These are phyloP conservation scores for Apocheima hispidaria DNA, from an alignment of 2,888 invertebrate genomes.

Conservation along the genomic window DNA sequence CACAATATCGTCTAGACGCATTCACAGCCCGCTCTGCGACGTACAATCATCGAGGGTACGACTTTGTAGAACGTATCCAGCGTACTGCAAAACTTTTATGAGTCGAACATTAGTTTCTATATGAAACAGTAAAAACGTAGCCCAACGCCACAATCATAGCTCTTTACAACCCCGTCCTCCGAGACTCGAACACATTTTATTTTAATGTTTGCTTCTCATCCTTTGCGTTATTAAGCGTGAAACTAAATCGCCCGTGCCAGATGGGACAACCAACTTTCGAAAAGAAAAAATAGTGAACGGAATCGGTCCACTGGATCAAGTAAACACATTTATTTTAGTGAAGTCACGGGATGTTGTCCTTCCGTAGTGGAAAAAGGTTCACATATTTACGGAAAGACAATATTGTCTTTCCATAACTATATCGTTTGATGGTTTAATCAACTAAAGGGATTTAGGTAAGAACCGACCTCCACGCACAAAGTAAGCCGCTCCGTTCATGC, in stretches of 20 bases:
- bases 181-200: slow-evolving; percentile 42
- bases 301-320: slow-evolving; percentile 46
- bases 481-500: slow-evolving; percentile 40
- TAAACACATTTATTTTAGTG: slow-evolving; percentile 47
- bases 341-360: slow-evolving; percentile 48
- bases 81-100: slow-evolving; percentile 40
- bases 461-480: slow-evolving; percentile 40
- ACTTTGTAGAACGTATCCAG: slow-evolving; percentile 40
- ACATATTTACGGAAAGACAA: slow-evolving; percentile 48
- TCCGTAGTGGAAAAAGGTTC: slow-evolving; percentile 47
- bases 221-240: slow-evolving; percentile 47
- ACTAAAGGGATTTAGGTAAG: slow-evolving; percentile 47
- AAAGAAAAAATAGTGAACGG: slow-evolving; percentile 44
- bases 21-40: slow-evolving; percentile 51
- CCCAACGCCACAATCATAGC: slow-evolving; percentile 41
- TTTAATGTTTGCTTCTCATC: slow-evolving; percentile 47
- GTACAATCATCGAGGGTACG: slow-evolving; percentile 45
- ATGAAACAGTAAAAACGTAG: slow-evolving; percentile 40
- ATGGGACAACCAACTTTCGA: slow-evolving; percentile 44
- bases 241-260: slow-evolving; percentile 45
- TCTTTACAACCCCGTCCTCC: slow-evolving; percentile 36
- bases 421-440: slow-evolving; percentile 48
- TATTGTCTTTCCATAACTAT: slow-evolving; percentile 48
- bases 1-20: slow-evolving; percentile 72
- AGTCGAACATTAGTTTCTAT: slow-evolving; percentile 36